Evolutionary conservation across 2,888 invertebrate genomes (phyloP).

Genomic region (Cremastinae sp.): DNA sequence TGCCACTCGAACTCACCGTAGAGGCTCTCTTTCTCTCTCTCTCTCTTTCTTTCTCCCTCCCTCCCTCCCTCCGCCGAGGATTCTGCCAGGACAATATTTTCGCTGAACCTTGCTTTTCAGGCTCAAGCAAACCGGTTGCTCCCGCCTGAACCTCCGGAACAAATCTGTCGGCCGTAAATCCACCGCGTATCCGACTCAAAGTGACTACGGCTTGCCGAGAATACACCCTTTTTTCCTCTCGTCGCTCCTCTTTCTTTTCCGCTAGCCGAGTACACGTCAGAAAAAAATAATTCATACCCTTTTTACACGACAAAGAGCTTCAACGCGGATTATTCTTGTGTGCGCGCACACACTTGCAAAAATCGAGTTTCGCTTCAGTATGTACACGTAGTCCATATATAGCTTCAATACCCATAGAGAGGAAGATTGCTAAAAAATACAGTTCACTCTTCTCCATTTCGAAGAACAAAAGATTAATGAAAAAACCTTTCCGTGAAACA

Average conservation of each 20-base stretch:
- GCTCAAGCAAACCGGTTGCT: slow-evolving; percentile 7
- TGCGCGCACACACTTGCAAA: too few relatives aligned
- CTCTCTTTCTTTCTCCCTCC: not conserved
- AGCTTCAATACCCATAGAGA: not conserved
- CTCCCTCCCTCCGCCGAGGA: not conserved
- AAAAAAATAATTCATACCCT: slow-evolving; percentile 32
- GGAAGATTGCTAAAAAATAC: not conserved
- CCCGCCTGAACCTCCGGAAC: slow-evolving; percentile 4
- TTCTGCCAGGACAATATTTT: not conserved
- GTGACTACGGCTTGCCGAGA: not conserved
- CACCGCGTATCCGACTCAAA: slow-evolving; percentile 25
- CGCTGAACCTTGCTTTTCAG: not conserved
- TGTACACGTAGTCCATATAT: slow-evolving; percentile 7
- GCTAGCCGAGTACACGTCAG: slow-evolving; percentile 6
- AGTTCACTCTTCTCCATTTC: slow-evolving; percentile 1
- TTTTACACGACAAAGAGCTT: slow-evolving; percentile 23
- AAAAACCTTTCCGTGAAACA: slow-evolving; percentile 44
- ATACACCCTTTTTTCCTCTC: slow-evolving; percentile 13
- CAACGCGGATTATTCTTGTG: slow-evolving; percentile 2
- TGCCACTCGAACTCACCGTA: too few relatives aligned
- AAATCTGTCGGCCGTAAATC: slow-evolving; percentile 6
- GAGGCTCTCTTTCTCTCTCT: too few relatives aligned
- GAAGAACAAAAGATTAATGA: slow-evolving; percentile 17
- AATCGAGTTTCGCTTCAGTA: slow-evolving; percentile 23
- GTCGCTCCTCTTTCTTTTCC: not conserved